Evolutionary conservation across 2,797 vertebrate species (phyloP).

Genomic region (Coendou prehensilis): DNA sequence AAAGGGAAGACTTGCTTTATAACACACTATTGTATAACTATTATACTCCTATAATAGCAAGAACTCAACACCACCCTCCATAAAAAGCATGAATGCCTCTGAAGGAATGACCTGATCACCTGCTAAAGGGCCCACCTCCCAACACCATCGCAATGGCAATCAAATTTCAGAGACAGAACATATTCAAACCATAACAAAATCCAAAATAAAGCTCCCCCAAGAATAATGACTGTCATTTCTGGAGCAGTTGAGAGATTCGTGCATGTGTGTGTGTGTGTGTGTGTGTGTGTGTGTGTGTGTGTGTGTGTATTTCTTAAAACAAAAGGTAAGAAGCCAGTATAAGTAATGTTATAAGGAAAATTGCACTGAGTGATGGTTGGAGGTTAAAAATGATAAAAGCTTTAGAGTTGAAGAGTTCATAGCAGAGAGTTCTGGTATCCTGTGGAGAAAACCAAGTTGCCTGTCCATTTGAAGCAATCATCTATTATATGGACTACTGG

Average conservation of each 20-base stretch:
- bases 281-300: neutral
- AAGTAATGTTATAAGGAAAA: neutral
- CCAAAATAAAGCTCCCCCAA: neutral
- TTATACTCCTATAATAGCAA: neutral
- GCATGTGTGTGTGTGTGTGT: too few relatives aligned
- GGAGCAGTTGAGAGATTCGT: neutral
- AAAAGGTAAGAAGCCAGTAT: neutral
- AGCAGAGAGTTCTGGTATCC: neutral
- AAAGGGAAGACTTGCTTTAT: neutral
- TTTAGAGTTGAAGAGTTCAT: neutral
- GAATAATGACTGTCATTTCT: neutral
- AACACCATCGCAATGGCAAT: neutral
- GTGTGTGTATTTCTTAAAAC: neutral
- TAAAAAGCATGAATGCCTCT: neutral
- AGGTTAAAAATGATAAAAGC: neutral
- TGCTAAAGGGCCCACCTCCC: neutral
- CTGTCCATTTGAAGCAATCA: neutral
- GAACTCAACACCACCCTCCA: neutral
- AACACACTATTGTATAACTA: neutral
- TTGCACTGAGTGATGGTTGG: neutral
- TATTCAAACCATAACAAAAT: neutral
- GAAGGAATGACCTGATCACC: neutral
- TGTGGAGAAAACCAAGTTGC: neutral
- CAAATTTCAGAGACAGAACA: neutral
- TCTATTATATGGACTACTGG: neutral